Evolutionary conservation across 1,140 invertebrate species (phyloP).

Genomic region (Macrocentrus cingulum): DNA sequence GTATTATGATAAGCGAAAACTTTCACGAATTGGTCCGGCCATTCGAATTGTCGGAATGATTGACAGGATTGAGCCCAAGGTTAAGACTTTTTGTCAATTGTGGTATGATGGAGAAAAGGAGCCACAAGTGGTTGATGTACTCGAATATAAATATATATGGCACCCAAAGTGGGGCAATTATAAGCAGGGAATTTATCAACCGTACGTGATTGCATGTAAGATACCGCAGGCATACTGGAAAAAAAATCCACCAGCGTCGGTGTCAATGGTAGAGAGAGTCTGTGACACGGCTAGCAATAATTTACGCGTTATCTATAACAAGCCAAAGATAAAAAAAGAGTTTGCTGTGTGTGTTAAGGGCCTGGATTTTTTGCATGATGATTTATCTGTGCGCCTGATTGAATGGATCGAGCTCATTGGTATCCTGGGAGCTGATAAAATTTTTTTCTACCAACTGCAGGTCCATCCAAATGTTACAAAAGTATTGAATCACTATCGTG

Average conservation of each 20-base stretch:
- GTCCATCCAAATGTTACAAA: conserved; percentile 90
- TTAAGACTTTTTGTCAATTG: conserved; percentile 83
- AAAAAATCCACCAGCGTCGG: conserved; percentile 73
- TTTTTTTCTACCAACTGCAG: conserved; percentile 85
- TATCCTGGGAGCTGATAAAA: conserved; percentile 86
- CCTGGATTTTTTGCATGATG: conserved; percentile 88
- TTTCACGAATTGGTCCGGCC: conserved; percentile 76
- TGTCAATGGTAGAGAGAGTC: conserved; percentile 81
- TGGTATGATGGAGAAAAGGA: conserved; percentile 86
- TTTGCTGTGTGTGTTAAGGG: conserved; percentile 96
- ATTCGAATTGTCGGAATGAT: conserved; percentile 89
- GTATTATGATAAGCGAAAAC: conserved; percentile 80
- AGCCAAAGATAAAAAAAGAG: conserved; percentile 71
- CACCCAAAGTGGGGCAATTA: conserved; percentile 94
- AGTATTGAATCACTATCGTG: conserved; percentile 80
- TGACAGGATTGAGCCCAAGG: conserved; percentile 80
- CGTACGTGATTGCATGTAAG: conserved; percentile 87
- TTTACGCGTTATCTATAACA: conserved; percentile 81
- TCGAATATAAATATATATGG: conserved; percentile 94
- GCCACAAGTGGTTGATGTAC: conserved; percentile 73
- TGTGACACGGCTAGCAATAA: conserved; percentile 87
- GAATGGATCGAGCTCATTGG: conserved; percentile 92
- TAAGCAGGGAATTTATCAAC: conserved; percentile 88
- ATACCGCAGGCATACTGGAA: conserved; percentile 74
- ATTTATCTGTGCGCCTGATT: conserved; percentile 84